Evolutionary conservation across 2,888 invertebrate genomes (phyloP).

Genomic region (Ceramica pisi): DNA sequence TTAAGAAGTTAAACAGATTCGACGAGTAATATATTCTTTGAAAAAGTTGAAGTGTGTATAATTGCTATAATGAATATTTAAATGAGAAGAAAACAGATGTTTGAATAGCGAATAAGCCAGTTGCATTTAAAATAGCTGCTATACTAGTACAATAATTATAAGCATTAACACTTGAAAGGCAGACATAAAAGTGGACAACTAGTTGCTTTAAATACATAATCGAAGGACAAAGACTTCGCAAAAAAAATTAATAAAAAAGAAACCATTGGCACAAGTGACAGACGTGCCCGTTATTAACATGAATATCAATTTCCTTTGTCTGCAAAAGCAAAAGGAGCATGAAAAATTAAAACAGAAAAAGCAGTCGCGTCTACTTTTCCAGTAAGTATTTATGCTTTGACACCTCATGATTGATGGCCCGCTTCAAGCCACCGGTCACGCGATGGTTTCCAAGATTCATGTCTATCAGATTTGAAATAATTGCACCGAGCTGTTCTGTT

Average conservation of each 20-base stretch:
- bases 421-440: constrained; percentile 67
- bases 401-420: constrained; percentile 65
- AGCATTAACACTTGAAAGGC: constrained; percentile 13
- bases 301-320: constrained; percentile 41
- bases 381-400: constrained; percentile 59
- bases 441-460: constrained; percentile 71
- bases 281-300: constrained; percentile 16
- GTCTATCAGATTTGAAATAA: constrained; percentile 71
- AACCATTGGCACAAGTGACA: constrained; percentile 9
- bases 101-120: constrained; percentile 14
- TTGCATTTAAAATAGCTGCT: constrained; percentile 33
- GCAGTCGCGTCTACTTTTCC: constrained; percentile 46
- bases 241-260: constrained; percentile 9
- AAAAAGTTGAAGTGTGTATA: background rate
- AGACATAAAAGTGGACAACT: constrained; percentile 21
- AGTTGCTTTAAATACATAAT: constrained; percentile 26
- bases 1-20: constrained; percentile 25
- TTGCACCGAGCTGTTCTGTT: constrained; percentile 63
- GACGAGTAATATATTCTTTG: constrained; percentile 19
- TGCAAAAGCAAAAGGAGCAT: constrained; percentile 47
- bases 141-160: constrained; percentile 23
- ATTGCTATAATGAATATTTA: constrained; percentile 31
- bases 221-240: constrained; percentile 7
- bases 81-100: constrained; percentile 5
- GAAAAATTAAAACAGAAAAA: constrained; percentile 35